phyloP scores from a whole-genome alignment of 2,113 vertebrate genomes.

The Ammodytes dubius region DNA sequence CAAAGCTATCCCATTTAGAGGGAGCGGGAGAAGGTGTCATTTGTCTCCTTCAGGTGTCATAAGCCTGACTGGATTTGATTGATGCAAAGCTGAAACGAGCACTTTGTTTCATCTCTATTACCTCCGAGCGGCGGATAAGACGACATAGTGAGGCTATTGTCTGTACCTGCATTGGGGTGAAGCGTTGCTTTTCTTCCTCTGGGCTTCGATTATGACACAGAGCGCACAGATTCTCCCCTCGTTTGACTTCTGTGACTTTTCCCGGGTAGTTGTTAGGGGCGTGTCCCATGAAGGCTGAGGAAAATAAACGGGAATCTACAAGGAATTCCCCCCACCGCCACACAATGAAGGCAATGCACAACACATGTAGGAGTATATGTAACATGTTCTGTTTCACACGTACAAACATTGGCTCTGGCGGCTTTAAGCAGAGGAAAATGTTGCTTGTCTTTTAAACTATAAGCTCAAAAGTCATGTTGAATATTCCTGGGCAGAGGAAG shows the following conservation, averaged over 20 bases:
- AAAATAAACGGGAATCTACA: constrained; percentile 40
- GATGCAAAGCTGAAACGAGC: constrained; percentile 61
- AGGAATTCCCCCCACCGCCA: constrained; percentile 47
- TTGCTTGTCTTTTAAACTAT: constrained; percentile 32
- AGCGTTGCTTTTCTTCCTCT: constrained; percentile 26
- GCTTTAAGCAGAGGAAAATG: constrained; percentile 42
- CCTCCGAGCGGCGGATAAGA: constrained; percentile 48
- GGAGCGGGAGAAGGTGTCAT: constrained; percentile 44
- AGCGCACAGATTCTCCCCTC: not conserved
- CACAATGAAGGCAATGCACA: constrained; percentile 63
- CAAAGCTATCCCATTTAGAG: constrained; percentile 51
- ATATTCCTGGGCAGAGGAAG: constrained; percentile 57
- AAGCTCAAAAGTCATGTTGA: constrained; percentile 49
- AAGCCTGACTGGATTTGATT: constrained; percentile 68
- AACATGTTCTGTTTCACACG: constrained; percentile 38
- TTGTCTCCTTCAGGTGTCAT: constrained; percentile 61
- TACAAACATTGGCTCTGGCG: constrained; percentile 9
- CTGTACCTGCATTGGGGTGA: constrained; percentile 29
- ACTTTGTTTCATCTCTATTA: constrained; percentile 57
- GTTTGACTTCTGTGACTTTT: constrained; percentile 10
- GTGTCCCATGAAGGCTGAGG: constrained; percentile 26
- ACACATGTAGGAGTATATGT: constrained; percentile 63
- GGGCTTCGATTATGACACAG: constrained; percentile 19
- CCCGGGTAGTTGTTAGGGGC: constrained; percentile 15
- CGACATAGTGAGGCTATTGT: constrained; percentile 41